Percentiles rank a stretch among this genome's conserved stretches.
These are phyloP conservation scores for Erebia palarica DNA, from an alignment of 2,888 invertebrate genomes.

Conservation along the genomic window DNA sequence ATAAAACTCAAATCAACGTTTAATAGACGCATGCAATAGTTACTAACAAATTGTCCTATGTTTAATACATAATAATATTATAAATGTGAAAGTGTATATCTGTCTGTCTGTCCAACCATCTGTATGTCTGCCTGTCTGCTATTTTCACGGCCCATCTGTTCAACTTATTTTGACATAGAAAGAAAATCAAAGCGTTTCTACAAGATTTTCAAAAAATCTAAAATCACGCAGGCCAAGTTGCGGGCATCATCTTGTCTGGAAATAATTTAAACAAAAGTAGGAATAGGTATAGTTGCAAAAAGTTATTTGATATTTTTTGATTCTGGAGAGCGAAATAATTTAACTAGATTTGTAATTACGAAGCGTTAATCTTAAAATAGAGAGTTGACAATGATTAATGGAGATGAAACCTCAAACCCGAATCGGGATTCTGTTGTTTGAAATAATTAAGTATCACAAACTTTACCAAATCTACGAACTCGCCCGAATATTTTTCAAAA, in stretches of 20 bases:
- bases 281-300: not conserved
- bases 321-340: not conserved
- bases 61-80: too few relatives aligned
- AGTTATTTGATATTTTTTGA: not conserved
- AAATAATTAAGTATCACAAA: not conserved
- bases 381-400: constrained; percentile 10
- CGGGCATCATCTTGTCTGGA: too few relatives aligned
- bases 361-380: constrained; percentile 1
- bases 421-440: not conserved
- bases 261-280: not conserved
- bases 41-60: too few relatives aligned
- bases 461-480: not conserved
- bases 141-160: too few relatives aligned
- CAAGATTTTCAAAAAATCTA: not conserved
- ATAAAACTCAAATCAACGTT: too few relatives aligned
- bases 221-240: not conserved
- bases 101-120: too few relatives aligned
- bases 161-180: too few relatives aligned
- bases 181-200: not conserved
- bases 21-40: too few relatives aligned
- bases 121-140: too few relatives aligned
- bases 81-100: too few relatives aligned
- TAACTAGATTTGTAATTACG: not conserved
- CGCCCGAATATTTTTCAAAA: too few relatives aligned
- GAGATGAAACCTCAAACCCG: not conserved